A percentile compares a stretch with the other conserved stretches of the same genome.
Evolutionary conservation across 2,113 vertebrate species (phyloP).

Genomic region (Epinephelus lanceolatus): DNA sequence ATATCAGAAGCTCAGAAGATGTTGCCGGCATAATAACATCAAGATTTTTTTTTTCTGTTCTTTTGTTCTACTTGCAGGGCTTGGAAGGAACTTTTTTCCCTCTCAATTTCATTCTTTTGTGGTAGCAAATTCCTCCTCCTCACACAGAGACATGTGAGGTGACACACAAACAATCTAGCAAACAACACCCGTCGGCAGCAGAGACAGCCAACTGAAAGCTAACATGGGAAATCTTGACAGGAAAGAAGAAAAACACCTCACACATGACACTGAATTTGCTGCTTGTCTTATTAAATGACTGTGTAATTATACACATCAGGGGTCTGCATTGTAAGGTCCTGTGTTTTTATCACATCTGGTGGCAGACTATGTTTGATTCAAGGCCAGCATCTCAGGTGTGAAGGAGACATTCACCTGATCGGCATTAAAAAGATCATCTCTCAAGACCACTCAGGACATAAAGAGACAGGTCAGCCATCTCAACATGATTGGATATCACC

Average conservation of each 20-base stretch:
- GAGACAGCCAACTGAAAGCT: conserved; percentile 76
- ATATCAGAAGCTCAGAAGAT: conserved; percentile 82
- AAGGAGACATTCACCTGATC: conserved; percentile 51
- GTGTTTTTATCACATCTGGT: conserved; percentile 53
- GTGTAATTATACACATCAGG: conserved; percentile 77
- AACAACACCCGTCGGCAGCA: conserved; percentile 73
- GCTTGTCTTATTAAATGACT: conserved; percentile 77
- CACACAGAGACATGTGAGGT: conserved; percentile 71
- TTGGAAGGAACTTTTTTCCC: conserved; percentile 73
- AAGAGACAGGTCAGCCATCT: conserved; percentile 74
- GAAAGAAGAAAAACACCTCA: conserved; percentile 66
- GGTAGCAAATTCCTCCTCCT: conserved; percentile 74
- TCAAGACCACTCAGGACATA: conserved; percentile 72
- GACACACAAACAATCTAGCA: conserved; percentile 79
- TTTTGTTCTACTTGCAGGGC: conserved; percentile 81
- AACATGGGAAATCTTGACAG: conserved; percentile 79
- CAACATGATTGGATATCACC: conserved; percentile 79
- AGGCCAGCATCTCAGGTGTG: conserved; percentile 62
- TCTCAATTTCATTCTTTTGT: conserved; percentile 79
- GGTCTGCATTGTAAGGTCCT: conserved; percentile 54
- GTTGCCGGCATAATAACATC: conserved; percentile 79
- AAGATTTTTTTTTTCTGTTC: conserved; percentile 68
- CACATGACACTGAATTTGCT: conserved; percentile 70
- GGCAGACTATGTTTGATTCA: conserved; percentile 41
- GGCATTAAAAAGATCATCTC: conserved; percentile 70